phyloP scores from a whole-genome alignment of 2,888 invertebrate species.

The Noctua janthina region DNA sequence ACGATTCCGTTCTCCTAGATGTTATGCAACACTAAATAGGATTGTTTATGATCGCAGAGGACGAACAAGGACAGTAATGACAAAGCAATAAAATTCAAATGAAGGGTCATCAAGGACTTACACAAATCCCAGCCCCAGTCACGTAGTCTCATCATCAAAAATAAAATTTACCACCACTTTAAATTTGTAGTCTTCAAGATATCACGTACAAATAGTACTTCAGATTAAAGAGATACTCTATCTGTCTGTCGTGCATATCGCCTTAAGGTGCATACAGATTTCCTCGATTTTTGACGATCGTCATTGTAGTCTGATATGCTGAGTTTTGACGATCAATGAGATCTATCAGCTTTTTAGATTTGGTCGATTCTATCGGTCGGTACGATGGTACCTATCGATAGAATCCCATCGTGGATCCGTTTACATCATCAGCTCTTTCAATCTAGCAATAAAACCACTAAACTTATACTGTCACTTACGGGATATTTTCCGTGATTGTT shows the following conservation, averaged over 20 bases:
- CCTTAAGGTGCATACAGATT: slow-evolving; percentile 10
- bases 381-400: neutral
- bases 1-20: neutral
- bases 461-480: too few species aligned
- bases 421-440: too few species aligned
- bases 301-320: neutral
- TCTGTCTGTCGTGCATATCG: neutral
- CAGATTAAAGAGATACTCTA: slow-evolving; percentile 13
- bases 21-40: neutral
- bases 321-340: neutral
- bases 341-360: neutral
- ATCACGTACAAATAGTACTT: slow-evolving; percentile 7
- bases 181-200: slow-evolving; percentile 7
- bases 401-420: too few species aligned
- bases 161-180: neutral
- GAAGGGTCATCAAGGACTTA: neutral
- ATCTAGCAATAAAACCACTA: too few species aligned
- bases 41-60: neutral
- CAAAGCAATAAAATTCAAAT: slow-evolving; percentile 1
- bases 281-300: neutral
- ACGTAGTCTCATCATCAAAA: slow-evolving; percentile 1
- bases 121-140: slow-evolving; percentile 5
- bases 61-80: neutral
- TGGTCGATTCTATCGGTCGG: neutral
- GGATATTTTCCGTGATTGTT: too few species aligned